These are phyloP conservation scores for Linepithema humile DNA, from an alignment of 1,140 invertebrate species.

Conservation along the genomic window DNA sequence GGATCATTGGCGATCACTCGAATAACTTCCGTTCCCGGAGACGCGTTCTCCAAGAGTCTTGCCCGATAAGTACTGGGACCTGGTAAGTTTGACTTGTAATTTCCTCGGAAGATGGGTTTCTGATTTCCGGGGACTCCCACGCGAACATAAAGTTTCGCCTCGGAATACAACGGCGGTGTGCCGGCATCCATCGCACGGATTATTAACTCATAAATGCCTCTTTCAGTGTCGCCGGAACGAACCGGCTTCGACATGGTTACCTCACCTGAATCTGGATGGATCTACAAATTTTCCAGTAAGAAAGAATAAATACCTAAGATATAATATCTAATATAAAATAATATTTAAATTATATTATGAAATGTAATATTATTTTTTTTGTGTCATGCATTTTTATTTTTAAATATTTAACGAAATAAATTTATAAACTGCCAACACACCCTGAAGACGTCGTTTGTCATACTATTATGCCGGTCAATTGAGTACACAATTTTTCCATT, in stretches of 20 bases:
- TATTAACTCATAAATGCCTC: constrained; percentile 89
- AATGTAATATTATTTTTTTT: background rate
- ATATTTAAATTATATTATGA: background rate
- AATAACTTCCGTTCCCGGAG: constrained; percentile 88
- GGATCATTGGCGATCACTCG: constrained; percentile 90
- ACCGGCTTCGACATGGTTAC: constrained; percentile 87
- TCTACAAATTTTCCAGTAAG: constrained; percentile 79
- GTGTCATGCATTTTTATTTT: background rate
- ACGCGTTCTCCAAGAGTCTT: constrained; percentile 89
- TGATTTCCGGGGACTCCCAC: constrained; percentile 92
- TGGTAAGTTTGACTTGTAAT: constrained; percentile 85
- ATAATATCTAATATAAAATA: background rate
- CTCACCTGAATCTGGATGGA: constrained; percentile 89
- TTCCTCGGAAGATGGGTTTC: constrained; percentile 90
- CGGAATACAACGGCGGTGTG: constrained; percentile 87
- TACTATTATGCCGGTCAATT: constrained; percentile 89
- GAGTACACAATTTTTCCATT: constrained; percentile 88
- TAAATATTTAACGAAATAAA: background rate
- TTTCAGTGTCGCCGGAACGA: constrained; percentile 89
- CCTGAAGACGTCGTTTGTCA: constrained; percentile 83
- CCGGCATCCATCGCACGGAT: constrained; percentile 90
- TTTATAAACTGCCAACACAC: constrained; percentile 67
- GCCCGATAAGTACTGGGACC: constrained; percentile 89
- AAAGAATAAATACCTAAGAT: background rate
- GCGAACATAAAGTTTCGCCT: constrained; percentile 87